phyloP scores from a whole-genome alignment of 2,888 invertebrate genomes.

The Timandra comae region DNA sequence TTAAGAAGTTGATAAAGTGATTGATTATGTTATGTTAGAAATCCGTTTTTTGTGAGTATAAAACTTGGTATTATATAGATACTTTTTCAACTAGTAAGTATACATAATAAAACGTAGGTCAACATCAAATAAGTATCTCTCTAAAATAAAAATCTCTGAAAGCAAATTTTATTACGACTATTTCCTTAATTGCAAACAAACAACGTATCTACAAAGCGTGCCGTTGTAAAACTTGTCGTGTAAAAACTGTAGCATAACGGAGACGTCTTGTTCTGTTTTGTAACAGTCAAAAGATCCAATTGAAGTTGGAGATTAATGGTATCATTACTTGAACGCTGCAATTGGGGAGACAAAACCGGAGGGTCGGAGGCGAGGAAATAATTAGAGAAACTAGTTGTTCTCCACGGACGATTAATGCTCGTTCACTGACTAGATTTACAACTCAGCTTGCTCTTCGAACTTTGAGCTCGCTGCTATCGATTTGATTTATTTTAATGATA shows the following conservation, averaged over 20 bases:
- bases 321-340: conserved; percentile 41
- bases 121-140: too few relatives aligned
- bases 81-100: too few relatives aligned
- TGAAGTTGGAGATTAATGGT: conserved; percentile 41
- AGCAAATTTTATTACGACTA: too few relatives aligned
- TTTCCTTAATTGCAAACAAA: too few relatives aligned
- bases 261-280: conserved; percentile 12
- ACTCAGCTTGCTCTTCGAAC: conserved; percentile 36
- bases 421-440: conserved; percentile 50
- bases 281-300: conserved; percentile 24
- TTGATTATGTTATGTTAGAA: too few relatives aligned
- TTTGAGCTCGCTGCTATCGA: conserved; percentile 20
- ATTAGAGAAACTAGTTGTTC: conserved; percentile 62
- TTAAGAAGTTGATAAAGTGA: too few relatives aligned
- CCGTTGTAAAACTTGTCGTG: background rate
- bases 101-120: too few relatives aligned
- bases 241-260: background rate
- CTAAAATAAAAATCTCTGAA: too few relatives aligned
- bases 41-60: too few relatives aligned
- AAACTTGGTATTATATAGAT: too few relatives aligned
- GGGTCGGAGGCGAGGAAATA: conserved; percentile 55
- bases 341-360: conserved; percentile 49
- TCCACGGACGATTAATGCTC: conserved; percentile 57
- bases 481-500: conserved; percentile 11
- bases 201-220: too few relatives aligned